These are phyloP conservation scores for Sylvilagus floridanus DNA, from an alignment of 2,797 vertebrate species.

Conservation along the genomic window DNA sequence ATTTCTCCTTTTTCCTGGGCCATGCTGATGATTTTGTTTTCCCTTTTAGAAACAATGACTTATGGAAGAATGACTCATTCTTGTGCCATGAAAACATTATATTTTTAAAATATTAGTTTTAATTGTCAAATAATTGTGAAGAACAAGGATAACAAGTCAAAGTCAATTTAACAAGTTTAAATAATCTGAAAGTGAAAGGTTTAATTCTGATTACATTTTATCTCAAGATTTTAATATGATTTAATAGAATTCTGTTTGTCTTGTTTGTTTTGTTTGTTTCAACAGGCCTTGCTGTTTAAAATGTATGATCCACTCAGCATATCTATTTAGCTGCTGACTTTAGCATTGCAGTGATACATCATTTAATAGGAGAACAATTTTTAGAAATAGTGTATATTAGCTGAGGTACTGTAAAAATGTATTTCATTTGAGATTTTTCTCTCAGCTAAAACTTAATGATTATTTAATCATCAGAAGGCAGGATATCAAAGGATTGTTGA, in stretches of 20 bases:
- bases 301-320: not conserved
- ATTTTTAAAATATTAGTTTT: slow-evolving; percentile 33
- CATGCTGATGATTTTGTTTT: not conserved
- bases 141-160: not conserved
- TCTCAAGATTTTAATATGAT: not conserved
- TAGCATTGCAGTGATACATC: not conserved
- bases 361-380: not conserved
- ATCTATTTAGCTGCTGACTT: not conserved
- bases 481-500: not conserved
- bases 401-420: not conserved
- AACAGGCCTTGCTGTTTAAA: not conserved
- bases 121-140: slow-evolving; percentile 10
- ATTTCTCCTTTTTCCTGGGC: not conserved
- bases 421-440: slow-evolving; percentile 43
- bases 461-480: not conserved
- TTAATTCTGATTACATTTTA: not conserved
- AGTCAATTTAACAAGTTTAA: not conserved
- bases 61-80: slow-evolving; percentile 6
- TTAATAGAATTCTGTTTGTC: not conserved
- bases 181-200: not conserved
- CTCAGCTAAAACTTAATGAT: not conserved
- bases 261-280: not conserved
- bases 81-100: not conserved
- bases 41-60: not conserved
- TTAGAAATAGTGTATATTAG: slow-evolving; percentile 13